A percentile compares a stretch with the other conserved stretches of the same genome.
phyloP scores from a whole-genome alignment of 2,113 vertebrate species.

The Leptocoma aspasia region DNA sequence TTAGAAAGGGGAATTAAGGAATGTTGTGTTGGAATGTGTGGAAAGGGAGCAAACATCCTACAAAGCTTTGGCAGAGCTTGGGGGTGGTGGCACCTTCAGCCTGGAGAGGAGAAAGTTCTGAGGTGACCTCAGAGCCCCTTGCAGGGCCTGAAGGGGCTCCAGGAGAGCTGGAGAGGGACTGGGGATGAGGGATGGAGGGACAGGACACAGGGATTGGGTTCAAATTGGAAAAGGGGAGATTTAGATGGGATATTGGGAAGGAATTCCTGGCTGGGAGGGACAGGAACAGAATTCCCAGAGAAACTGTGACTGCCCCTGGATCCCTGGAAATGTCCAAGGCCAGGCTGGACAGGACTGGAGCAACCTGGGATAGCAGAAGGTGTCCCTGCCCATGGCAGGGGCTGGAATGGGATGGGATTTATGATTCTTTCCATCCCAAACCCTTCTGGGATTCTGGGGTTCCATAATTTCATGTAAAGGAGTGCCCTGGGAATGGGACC shows the following conservation, averaged over 20 bases:
- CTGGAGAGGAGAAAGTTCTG: rapidly evolving
- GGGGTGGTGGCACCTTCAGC: background rate
- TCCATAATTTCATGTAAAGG: background rate
- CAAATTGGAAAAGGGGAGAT: no score
- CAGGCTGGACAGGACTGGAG: background rate
- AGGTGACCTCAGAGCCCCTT: background rate
- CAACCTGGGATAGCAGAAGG: rapidly evolving
- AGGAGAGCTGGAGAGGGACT: background rate
- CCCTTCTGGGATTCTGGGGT: background rate
- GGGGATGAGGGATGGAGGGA: background rate
- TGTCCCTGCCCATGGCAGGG: background rate
- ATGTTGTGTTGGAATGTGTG: rapidly evolving
- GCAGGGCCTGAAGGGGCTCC: background rate
- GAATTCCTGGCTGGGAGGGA: background rate
- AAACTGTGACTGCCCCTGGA: background rate
- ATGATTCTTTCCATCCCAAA: background rate
- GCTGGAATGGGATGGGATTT: rapidly evolving
- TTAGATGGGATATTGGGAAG: background rate
- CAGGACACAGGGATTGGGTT: background rate
- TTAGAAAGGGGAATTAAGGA: background rate
- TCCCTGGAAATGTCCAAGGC: rapidly evolving
- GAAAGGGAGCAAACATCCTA: background rate
- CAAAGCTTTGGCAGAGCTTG: background rate
- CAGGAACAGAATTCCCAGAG: background rate
- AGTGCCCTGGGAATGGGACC: background rate